Percentiles rank a stretch among this genome's conserved stretches.
Conservation (phyloP, 2,113 vertebrate species). For the Spermophilus dauricus region DNA sequence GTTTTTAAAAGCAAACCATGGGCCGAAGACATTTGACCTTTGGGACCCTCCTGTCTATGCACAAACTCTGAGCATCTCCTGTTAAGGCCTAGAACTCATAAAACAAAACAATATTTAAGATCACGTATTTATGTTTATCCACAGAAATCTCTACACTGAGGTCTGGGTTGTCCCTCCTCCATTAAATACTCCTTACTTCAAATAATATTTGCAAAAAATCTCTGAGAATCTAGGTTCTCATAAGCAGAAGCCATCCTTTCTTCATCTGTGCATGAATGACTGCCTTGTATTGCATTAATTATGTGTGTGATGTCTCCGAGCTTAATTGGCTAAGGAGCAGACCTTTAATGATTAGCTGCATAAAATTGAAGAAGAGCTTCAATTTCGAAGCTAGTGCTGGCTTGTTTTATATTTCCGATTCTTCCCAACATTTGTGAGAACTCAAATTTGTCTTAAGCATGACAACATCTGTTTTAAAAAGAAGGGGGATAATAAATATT, state of each 20-base stretch:
- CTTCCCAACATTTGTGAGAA: neutral
- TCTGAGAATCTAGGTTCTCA: neutral
- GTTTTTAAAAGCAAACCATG: neutral
- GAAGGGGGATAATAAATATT: neutral
- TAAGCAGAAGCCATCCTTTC: neutral
- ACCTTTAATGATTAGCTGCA: neutral
- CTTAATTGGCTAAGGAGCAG: neutral
- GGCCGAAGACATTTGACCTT: neutral
- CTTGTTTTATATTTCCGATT: neutral
- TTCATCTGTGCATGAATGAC: neutral
- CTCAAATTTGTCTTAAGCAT: constrained; percentile 26
- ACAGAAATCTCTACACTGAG: neutral
- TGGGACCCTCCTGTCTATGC: neutral
- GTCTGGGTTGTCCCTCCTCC: neutral
- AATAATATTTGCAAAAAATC: neutral
- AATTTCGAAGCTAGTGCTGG: neutral
- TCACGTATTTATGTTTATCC: neutral
- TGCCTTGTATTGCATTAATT: neutral
- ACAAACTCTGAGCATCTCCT: neutral
- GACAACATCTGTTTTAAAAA: neutral
- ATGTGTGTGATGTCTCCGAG: neutral
- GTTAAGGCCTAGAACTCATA: neutral
- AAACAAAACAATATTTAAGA: neutral
- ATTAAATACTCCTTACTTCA: neutral
- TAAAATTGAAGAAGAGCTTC: neutral